Percentiles rank a stretch among this genome's conserved stretches.
Evolutionary conservation across 2,797 vertebrate species (phyloP).

Genomic region (Pristis pectinata): DNA sequence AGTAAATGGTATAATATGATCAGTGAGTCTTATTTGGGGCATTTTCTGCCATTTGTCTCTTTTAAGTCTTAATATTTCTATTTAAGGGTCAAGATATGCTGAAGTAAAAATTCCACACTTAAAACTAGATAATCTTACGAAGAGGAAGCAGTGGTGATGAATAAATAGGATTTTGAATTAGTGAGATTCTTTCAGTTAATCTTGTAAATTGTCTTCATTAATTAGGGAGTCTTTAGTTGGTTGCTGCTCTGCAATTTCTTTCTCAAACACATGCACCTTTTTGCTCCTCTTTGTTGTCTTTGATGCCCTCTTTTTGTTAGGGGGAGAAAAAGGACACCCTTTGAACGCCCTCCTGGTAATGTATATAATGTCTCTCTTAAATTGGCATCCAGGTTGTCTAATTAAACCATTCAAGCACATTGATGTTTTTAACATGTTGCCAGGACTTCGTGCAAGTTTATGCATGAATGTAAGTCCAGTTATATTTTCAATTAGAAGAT

Average conservation of each 20-base stretch:
- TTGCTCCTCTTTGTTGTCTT: not conserved
- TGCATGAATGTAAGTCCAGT: not conserved
- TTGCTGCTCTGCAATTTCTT: not conserved
- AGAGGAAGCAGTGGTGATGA: not conserved
- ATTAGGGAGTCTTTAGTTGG: not conserved
- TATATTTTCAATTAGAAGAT: not conserved
- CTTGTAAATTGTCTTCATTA: not conserved
- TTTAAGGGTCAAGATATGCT: not conserved
- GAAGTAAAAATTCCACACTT: not conserved
- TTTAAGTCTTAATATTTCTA: not conserved
- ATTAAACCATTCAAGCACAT: not conserved
- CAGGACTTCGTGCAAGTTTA: not conserved
- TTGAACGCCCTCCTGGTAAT: not conserved
- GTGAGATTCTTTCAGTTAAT: not conserved
- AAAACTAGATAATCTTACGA: not conserved
- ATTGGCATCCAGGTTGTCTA: not conserved
- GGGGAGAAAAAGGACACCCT: not conserved
- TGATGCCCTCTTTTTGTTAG: not conserved
- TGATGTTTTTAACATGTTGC: not conserved
- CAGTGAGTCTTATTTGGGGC: not conserved
- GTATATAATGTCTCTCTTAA: not conserved
- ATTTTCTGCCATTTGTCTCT: not conserved
- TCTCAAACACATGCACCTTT: not conserved
- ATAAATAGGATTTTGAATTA: not conserved
- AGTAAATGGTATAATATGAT: not conserved